Conservation (phyloP, 2,888 invertebrate genomes). For the Gisinianus flammeolus region DNA sequence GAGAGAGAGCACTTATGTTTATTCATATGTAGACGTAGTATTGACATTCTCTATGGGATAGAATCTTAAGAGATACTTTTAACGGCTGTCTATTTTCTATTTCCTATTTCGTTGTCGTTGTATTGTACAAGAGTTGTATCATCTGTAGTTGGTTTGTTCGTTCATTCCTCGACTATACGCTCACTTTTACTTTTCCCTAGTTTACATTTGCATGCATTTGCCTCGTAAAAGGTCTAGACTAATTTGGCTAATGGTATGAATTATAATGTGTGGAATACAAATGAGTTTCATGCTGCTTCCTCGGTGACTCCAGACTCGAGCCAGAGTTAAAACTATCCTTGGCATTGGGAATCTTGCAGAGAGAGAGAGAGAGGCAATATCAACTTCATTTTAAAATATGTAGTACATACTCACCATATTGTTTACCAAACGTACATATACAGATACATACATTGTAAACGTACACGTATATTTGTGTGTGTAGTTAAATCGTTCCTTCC, state of each 20-base stretch:
- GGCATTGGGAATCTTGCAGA: neutral
- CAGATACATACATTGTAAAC: too few relatives aligned
- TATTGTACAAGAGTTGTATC: too few relatives aligned
- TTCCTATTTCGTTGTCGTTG: neutral
- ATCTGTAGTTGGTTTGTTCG: neutral
- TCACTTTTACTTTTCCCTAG: neutral
- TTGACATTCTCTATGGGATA: neutral
- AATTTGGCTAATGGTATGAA: conserved; percentile 54
- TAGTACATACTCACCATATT: too few relatives aligned
- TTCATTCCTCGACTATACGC: neutral
- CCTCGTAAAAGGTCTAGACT: conserved; percentile 40
- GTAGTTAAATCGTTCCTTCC: neutral
- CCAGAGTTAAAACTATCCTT: neutral
- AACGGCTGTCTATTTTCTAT: neutral
- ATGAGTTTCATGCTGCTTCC: conserved; percentile 19
- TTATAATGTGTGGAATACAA: conserved; percentile 39
- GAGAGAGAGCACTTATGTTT: neutral
- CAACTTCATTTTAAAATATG: too few relatives aligned
- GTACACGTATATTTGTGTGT: too few relatives aligned
- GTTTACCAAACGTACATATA: too few relatives aligned
- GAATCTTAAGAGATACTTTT: conserved; percentile 20
- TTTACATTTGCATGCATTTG: conserved; percentile 29
- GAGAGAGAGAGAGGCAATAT: neutral
- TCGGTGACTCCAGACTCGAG: neutral
- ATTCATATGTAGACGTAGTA: neutral